A percentile compares a stretch with the other conserved stretches of the same genome.
Conservation (phyloP, 2,888 invertebrate species). For the Sinohyriopsis cumingii region DNA sequence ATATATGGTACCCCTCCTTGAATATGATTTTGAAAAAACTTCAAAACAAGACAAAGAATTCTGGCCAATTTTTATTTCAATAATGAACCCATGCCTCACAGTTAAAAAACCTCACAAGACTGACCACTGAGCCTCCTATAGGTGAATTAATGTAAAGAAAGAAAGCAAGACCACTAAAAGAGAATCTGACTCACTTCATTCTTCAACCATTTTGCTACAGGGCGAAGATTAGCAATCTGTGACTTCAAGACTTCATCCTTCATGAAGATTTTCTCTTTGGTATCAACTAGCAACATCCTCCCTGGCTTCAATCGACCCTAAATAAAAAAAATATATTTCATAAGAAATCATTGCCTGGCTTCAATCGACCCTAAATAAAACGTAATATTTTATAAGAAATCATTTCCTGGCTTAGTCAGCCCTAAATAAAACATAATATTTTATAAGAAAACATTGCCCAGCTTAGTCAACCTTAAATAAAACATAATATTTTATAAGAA, state of each 20-base stretch:
- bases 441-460: not conserved
- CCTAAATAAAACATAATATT: not conserved
- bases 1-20: no score
- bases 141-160: no score
- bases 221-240: constrained; percentile 88
- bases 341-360: not conserved
- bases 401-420: not conserved
- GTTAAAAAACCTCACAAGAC: no score
- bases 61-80: no score
- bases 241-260: constrained; percentile 94
- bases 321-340: constrained; percentile 52
- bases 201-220: constrained; percentile 89
- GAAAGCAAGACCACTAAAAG: no score
- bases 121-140: no score
- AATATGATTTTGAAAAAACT: no score
- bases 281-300: constrained; percentile 97
- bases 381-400: not conserved
- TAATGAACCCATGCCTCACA: no score
- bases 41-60: no score
- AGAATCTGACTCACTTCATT: constrained; percentile 23
- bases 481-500: not conserved
- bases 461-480: not conserved
- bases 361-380: not conserved
- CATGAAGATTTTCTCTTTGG: constrained; percentile 87
- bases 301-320: constrained; percentile 98